These are phyloP conservation scores for Synergus japonicus DNA, from an alignment of 2,888 invertebrate species.

Conservation along the genomic window DNA sequence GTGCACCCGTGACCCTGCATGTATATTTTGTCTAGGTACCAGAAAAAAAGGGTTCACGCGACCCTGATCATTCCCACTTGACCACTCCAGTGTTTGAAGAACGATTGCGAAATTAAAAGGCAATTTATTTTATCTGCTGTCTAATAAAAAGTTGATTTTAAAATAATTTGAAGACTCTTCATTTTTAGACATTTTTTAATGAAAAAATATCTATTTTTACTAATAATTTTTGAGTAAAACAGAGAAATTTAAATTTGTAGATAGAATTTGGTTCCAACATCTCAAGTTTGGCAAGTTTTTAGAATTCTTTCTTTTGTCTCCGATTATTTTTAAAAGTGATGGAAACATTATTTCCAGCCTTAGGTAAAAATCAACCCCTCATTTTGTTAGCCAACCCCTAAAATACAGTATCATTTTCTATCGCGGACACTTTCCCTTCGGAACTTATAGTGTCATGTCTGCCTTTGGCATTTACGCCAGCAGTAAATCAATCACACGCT, in stretches of 20 bases:
- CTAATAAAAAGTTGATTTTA: background rate
- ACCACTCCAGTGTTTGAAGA: conserved; percentile 60
- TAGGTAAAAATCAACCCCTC: background rate
- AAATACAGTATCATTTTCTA: background rate
- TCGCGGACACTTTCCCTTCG: background rate
- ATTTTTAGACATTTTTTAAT: background rate
- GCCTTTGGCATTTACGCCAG: conserved; percentile 33
- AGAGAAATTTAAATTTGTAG: too few species aligned
- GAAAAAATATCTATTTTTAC: background rate
- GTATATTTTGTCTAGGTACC: conserved; percentile 48
- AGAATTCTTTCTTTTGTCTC: too few species aligned
- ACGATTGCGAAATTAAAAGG: conserved; percentile 44
- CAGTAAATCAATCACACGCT: conserved; percentile 36
- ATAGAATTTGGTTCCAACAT: too few species aligned
- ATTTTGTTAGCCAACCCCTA: background rate
- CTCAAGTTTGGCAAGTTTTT: too few species aligned
- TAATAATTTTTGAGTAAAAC: too few species aligned
- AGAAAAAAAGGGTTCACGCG: conserved; percentile 44
- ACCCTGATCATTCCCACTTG: conserved; percentile 46
- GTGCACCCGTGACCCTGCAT: conserved; percentile 58
- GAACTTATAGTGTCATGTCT: conserved; percentile 12
- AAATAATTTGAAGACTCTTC: background rate
- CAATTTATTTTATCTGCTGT: conserved; percentile 10
- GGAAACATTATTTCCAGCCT: background rate
- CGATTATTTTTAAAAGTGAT: background rate